These are phyloP conservation scores for Mythimna impura DNA, from an alignment of 2,888 invertebrate genomes.

Conservation along the genomic window DNA sequence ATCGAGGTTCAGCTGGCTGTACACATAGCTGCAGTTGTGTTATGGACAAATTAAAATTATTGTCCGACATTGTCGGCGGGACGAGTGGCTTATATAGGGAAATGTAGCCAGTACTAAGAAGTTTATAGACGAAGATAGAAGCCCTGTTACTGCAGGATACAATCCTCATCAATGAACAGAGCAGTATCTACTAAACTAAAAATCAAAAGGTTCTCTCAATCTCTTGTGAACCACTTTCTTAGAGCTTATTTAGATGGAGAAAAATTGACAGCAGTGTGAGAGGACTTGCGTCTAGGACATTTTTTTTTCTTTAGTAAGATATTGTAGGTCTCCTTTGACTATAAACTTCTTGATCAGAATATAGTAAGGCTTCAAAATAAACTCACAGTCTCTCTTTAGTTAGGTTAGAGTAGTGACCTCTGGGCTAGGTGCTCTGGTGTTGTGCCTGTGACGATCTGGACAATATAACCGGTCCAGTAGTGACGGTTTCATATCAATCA, in stretches of 20 bases:
- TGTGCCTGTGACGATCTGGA: conserved; percentile 56
- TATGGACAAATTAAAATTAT: conserved; percentile 38
- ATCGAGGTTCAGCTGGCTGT: conserved; percentile 66
- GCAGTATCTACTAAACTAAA: conserved; percentile 27
- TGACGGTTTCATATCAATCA: conserved; percentile 49
- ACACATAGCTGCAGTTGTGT: conserved; percentile 49
- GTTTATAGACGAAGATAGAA: conserved; percentile 25
- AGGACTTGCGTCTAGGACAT: conserved; percentile 38
- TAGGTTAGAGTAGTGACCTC: conserved; percentile 50
- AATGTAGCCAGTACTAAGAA: neutral
- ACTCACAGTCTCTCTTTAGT: conserved; percentile 41
- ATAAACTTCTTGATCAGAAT: conserved; percentile 23
- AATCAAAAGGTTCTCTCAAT: conserved; percentile 39
- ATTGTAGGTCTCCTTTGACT: conserved; percentile 19
- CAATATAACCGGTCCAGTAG: conserved; percentile 57
- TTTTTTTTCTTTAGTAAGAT: conserved; percentile 22
- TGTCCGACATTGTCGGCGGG: conserved; percentile 5
- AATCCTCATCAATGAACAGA: conserved; percentile 38
- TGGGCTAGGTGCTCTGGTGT: conserved; percentile 5
- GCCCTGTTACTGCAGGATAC: conserved; percentile 22
- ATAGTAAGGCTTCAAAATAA: conserved; percentile 26
- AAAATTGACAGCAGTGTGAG: conserved; percentile 49
- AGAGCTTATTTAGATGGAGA: conserved; percentile 50
- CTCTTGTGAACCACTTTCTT: conserved; percentile 46
- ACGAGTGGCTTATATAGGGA: conserved; percentile 18